A percentile compares a stretch with the other conserved stretches of the same genome.
phyloP scores from a whole-genome alignment of 2,113 vertebrate genomes.

The Cephalopterus ornatus region DNA sequence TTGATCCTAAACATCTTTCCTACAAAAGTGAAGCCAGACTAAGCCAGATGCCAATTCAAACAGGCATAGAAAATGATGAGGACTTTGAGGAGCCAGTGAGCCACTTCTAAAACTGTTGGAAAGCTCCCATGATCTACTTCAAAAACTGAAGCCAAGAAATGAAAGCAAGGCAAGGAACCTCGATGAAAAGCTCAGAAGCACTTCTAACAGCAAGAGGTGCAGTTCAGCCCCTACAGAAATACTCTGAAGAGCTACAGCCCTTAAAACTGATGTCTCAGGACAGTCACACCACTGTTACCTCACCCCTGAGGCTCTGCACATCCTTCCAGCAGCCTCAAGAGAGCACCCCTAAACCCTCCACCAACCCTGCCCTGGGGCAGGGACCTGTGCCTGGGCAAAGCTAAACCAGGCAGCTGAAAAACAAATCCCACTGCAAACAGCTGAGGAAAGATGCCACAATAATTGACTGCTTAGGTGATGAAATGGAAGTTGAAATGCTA shows the following conservation, averaged over 20 bases:
- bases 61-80: rapidly evolving
- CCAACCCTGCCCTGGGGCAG: neutral
- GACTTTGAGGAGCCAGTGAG: neutral
- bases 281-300: too few species aligned
- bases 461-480: conserved; percentile 21
- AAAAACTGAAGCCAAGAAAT: neutral
- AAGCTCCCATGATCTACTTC: neutral
- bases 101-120: rapidly evolving
- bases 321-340: neutral
- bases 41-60: neutral
- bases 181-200: neutral
- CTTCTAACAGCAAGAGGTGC: neutral
- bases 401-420: neutral
- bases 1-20: neutral
- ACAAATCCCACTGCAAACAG: conserved; percentile 5
- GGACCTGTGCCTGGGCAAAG: rapidly evolving
- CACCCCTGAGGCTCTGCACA: neutral
- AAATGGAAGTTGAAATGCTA: neutral
- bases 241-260: neutral
- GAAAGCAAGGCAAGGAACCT: neutral
- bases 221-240: neutral
- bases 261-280: neutral
- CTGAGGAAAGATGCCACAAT: neutral
- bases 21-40: neutral
- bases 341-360: rapidly evolving